Evolutionary conservation across 2,113 vertebrate genomes (phyloP), one percentile per base, ranked within the genome.

Genomic region (Gadus macrocephalus): DNA sequence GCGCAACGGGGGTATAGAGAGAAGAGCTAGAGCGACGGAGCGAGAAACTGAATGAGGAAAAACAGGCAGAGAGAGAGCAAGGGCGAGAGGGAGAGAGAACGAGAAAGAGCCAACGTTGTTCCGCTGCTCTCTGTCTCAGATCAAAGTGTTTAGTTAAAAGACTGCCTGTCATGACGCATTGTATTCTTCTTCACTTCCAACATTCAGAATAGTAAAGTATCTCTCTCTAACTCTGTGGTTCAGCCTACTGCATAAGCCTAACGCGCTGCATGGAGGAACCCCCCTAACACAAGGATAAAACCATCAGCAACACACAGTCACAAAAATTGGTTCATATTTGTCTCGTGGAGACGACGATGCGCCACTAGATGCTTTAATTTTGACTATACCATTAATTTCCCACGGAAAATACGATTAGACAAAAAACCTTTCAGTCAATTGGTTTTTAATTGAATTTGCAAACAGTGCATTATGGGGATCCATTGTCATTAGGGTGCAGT

Each of bases 91-190:
- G 4, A 35, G 31, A 35, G 55, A 19, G n/a, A 68, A 3, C 25
- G 70, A 62, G 12, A 55, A 11, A 3, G 53, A 15, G 53, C 9
- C 58, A 2, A 25, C 59, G 56, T 53, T 27, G 68, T 74, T 83
- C 56, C 69, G 55, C 3, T 67, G 31, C 60, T 64, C 67, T 19
- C 31, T 1, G 31, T 35, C 62, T 53, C 55, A 68, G 69, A 81
- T 87, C 68, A 85, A 81, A 84, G 83, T 59, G 16, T 69, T 85
- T 74, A 75, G 70, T 78, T 68, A 69, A 76, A 81, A 75, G 71
- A 58, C 20, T 60, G 75, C 66, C 68, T 74, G 76, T 71, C 74
- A 78, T 27, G 20, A 73, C 42, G 38, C 25, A 66, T 69, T 49
- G 3, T 25, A 60, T 79, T 74, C 35, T 67, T 35, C 4, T 35